phyloP scores from a whole-genome alignment of 2,797 vertebrate species.

The Synaphobranchus kaupii region DNA sequence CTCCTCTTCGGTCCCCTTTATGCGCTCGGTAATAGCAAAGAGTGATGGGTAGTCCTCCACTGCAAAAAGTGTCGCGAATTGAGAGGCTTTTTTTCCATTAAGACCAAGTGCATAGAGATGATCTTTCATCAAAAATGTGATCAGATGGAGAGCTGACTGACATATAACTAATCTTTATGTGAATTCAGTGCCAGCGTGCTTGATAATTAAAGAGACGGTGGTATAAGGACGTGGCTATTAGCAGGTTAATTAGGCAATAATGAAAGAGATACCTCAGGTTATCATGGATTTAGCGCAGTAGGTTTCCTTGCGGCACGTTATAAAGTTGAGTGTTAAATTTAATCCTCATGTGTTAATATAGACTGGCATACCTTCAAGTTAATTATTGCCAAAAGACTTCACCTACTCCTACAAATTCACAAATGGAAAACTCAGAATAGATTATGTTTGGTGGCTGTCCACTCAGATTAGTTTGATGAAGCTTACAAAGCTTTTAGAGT shows the following conservation, averaged over 20 bases:
- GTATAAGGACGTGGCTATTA: slow-evolving; percentile 76
- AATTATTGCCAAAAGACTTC: slow-evolving; percentile 79
- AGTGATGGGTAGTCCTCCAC: slow-evolving; percentile 37
- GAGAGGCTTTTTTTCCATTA: slow-evolving; percentile 53
- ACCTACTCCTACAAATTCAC: slow-evolving; percentile 64
- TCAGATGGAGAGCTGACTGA: slow-evolving; percentile 57
- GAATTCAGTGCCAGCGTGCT: slow-evolving; percentile 52
- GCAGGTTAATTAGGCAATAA: slow-evolving; percentile 88
- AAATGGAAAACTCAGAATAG: slow-evolving; percentile 68
- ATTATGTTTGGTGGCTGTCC: slow-evolving; percentile 65
- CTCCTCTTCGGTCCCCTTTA: not conserved
- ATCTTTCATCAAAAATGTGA: slow-evolving; percentile 58
- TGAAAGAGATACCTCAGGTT: slow-evolving; percentile 76
- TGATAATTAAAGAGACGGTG: slow-evolving; percentile 71
- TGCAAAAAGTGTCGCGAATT: slow-evolving; percentile 57
- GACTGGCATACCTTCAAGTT: slow-evolving; percentile 67
- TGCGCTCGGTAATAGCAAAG: not conserved
- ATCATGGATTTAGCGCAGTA: slow-evolving; percentile 72
- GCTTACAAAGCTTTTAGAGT: slow-evolving; percentile 63
- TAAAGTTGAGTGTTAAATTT: slow-evolving; percentile 76
- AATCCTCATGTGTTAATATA: slow-evolving; percentile 79
- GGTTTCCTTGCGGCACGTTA: slow-evolving; percentile 70
- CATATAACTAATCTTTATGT: slow-evolving; percentile 59
- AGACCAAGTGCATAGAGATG: slow-evolving; percentile 57
- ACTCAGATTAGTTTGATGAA: slow-evolving; percentile 72